A percentile compares a stretch with the other conserved stretches of the same genome.
Conservation (phyloP, 1,140 invertebrate species). For the Agraylea sexmaculata region DNA sequence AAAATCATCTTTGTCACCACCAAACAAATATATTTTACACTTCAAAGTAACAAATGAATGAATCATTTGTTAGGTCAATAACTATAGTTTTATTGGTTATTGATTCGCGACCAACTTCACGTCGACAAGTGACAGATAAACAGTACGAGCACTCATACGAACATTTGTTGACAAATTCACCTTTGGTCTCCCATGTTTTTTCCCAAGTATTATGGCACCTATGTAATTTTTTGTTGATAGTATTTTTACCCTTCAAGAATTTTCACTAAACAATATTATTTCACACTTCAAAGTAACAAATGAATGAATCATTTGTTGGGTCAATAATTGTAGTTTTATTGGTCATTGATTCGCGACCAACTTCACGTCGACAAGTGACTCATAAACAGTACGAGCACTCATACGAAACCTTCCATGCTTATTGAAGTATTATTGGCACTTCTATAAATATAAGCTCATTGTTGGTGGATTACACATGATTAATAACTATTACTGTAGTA, state of each 20-base stretch:
- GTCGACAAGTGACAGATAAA: neutral
- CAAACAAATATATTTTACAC: too few relatives aligned
- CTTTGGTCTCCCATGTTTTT: neutral
- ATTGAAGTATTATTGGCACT: slow-evolving; percentile 10
- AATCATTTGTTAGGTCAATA: too few relatives aligned
- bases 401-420: too few relatives aligned
- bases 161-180: too few relatives aligned
- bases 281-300: slow-evolving; percentile 10
- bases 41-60: too few relatives aligned
- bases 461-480: slow-evolving; percentile 6
- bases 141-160: too few relatives aligned
- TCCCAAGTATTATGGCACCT: slow-evolving; percentile 4
- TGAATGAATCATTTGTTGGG: slow-evolving; percentile 5
- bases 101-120: neutral
- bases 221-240: slow-evolving; percentile 1
- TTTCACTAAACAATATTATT: slow-evolving; percentile 11
- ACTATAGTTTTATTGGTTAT: slow-evolving; percentile 1
- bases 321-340: slow-evolving; percentile 4
- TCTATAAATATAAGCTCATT: slow-evolving; percentile 10
- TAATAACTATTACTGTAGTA: slow-evolving; percentile 6
- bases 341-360: slow-evolving; percentile 4
- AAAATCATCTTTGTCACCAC: too few relatives aligned
- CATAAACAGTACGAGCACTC: too few relatives aligned
- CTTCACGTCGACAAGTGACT: slow-evolving; percentile 9
- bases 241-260: slow-evolving; percentile 2